Evolutionary conservation across 1,140 invertebrate species (phyloP), one percentile per base, ranked within the genome.

Genomic region (Wiebesia pumilae): DNA sequence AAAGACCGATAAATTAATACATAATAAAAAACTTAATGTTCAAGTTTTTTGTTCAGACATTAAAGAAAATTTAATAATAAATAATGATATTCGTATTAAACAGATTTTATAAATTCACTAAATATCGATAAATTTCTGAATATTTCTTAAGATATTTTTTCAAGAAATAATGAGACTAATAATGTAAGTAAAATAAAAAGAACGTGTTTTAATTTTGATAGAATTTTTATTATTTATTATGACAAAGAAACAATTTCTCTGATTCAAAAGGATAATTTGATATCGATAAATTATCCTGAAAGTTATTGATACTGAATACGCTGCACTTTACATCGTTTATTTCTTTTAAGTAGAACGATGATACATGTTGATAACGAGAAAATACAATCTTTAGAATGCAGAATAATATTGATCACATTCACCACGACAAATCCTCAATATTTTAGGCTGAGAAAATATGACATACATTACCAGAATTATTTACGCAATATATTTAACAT

Each of bases 221-320:
- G 7, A 81, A 43, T 85, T 81, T 88, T 88, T 81, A 87, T 88
- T 88, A 86, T 81, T 71, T 69, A 83, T 84, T 33, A 77, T 85
- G 84, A 89, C 78, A 87, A 84, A 87, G 81, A 85, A 87, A 85
- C 62, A 86, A 35, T 24, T 47, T 77, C 79, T 54, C 47, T 19
- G 7, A 30, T 10, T 30, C 7, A 65, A 84, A 77, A 33, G 38
- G 33, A 38, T n/a, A 79, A 65, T 79, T n/a, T 62, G 38, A 24
- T 79, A 21, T 40, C 62, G 54, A 69, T 19, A 58, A 43, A 51
- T 30, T 51, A 21, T 14, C 6, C 24, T 47, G 30, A 81, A 43
- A 21, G 27, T 58, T 79, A 30, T 43, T 27, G 24, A 27, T 62
- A 27, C 27, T 62, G 21, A 54, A 33, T 3, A 35, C 33, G 38